Evolutionary conservation across 37 sponge, comb jelly and placozoan species (phyloP).

Genomic region (Hexactinellida sp.): DNA sequence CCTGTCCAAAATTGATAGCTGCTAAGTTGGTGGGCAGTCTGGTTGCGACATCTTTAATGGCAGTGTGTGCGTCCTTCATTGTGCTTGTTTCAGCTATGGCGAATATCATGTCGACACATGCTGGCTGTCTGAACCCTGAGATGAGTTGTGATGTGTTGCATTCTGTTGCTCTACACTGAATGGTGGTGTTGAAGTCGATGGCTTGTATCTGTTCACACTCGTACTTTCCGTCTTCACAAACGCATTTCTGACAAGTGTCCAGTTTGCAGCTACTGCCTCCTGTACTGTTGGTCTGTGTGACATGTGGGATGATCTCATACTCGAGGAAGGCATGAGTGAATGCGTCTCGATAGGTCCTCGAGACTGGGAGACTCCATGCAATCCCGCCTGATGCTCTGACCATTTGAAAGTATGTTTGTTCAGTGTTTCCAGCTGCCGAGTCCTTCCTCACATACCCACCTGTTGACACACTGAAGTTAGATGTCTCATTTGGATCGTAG

Average conservation of each 20-base stretch:
- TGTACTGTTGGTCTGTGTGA: neutral
- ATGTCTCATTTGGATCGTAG: neutral
- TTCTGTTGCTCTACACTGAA: neutral
- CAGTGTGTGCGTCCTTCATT: neutral
- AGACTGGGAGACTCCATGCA: constrained; percentile 6
- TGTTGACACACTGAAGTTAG: neutral
- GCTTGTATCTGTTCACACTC: neutral
- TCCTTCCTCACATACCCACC: neutral
- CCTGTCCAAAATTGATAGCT: neutral
- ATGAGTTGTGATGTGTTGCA: neutral
- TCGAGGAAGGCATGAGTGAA: neutral
- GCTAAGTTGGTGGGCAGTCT: neutral
- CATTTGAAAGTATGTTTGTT: neutral
- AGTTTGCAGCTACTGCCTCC: too few species aligned
- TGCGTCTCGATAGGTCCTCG: neutral
- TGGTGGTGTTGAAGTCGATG: neutral
- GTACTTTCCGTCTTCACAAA: neutral
- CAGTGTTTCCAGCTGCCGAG: neutral
- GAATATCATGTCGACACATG: constrained; percentile 4
- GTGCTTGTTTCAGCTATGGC: neutral
- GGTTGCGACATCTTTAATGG: neutral
- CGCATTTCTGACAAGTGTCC: neutral
- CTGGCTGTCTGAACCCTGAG: constrained; percentile 12
- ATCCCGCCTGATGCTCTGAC: neutral
- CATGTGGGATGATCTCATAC: neutral